phyloP scores from a whole-genome alignment of 2,113 vertebrate species.

The Apeltes quadracus region DNA sequence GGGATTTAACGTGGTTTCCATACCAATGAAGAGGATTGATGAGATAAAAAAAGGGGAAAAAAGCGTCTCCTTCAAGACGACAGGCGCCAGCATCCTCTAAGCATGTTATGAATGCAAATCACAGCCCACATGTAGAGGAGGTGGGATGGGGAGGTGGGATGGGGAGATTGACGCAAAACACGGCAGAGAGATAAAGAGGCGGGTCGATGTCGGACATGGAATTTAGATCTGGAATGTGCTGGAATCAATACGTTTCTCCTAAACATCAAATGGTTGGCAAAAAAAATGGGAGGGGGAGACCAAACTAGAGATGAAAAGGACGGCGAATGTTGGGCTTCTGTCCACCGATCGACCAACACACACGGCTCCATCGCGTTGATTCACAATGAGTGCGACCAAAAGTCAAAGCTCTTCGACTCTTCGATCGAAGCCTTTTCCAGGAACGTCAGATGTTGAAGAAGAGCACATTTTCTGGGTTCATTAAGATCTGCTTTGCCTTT shows the following conservation, averaged over 20 bases:
- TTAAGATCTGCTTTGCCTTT: background rate
- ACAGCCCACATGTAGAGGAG: background rate
- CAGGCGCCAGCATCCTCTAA: constrained; percentile 30
- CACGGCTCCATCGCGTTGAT: background rate
- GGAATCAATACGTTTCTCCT: background rate
- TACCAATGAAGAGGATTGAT: constrained; percentile 38
- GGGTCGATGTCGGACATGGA: background rate
- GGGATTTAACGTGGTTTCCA: constrained; percentile 26
- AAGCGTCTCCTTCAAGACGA: constrained; percentile 8
- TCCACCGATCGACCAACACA: background rate
- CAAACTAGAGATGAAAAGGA: background rate
- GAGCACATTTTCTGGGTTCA: constrained; percentile 4
- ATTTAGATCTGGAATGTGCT: background rate
- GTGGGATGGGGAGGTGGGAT: background rate
- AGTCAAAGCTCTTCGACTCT: background rate
- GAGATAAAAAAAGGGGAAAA: constrained; percentile 3
- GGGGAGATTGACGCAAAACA: background rate
- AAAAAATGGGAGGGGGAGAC: background rate
- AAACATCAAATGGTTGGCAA: background rate
- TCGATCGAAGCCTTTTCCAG: background rate
- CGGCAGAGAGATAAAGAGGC: background rate
- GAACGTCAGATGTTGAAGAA: constrained; percentile 3
- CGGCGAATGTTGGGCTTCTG: background rate
- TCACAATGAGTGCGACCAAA: background rate
- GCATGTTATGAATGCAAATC: constrained; percentile 46